Evolutionary conservation across 2,113 vertebrate species (phyloP).

Genomic region (Lophochroa leadbeateri): DNA sequence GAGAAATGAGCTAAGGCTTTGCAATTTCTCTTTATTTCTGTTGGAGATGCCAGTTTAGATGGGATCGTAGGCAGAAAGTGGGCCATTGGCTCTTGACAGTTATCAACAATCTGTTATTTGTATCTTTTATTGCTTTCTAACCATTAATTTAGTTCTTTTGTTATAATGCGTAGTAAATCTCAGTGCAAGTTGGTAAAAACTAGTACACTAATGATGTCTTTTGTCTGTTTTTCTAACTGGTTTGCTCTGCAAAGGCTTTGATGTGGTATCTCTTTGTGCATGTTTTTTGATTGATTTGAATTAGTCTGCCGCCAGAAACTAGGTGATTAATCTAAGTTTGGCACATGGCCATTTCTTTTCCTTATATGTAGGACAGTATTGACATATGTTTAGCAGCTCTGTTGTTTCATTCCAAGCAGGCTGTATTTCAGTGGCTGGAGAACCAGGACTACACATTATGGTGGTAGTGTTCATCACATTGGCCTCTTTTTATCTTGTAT

Average conservation of each 20-base stretch:
- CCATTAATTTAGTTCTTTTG: background rate
- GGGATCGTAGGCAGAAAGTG: background rate
- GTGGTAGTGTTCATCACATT: background rate
- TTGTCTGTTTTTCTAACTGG: background rate
- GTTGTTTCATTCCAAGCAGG: background rate
- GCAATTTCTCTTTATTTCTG: background rate
- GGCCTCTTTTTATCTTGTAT: background rate
- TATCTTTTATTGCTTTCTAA: background rate
- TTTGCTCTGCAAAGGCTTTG: background rate
- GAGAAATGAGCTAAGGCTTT: background rate
- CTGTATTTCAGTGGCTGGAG: background rate
- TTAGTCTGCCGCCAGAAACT: background rate
- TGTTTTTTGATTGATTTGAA: background rate
- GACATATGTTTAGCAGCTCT: background rate
- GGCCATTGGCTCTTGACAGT: background rate
- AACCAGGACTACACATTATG: background rate
- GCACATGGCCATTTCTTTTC: background rate
- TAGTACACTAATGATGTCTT: background rate
- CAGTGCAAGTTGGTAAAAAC: background rate
- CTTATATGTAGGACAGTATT: background rate
- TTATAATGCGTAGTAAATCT: background rate
- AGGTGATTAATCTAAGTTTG: background rate
- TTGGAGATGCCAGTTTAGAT: background rate
- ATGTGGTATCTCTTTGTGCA: background rate
- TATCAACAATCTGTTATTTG: background rate